phyloP scores from a whole-genome alignment of 2,113 vertebrate species.

The Trematomus loennbergii region DNA sequence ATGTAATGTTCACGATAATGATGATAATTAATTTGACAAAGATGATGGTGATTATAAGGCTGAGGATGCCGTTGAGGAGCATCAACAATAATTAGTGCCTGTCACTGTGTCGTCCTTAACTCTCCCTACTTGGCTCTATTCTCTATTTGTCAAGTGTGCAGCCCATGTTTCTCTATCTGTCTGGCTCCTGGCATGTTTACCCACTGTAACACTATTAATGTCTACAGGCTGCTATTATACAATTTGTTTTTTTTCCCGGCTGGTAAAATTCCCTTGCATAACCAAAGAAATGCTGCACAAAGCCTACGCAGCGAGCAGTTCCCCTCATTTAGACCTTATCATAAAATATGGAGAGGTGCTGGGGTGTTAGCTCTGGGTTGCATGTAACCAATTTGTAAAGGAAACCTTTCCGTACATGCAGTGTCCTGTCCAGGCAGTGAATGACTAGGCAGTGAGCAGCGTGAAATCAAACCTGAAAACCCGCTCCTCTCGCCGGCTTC shows the following conservation, averaged over 20 bases:
- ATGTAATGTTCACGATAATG: conserved; percentile 3
- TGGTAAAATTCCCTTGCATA: background rate
- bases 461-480: conserved; percentile 63
- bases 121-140: background rate
- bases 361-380: conserved; percentile 50
- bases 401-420: conserved; percentile 42
- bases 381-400: conserved; percentile 65
- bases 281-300: conserved; percentile 12
- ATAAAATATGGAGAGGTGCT: conserved; percentile 59
- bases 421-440: conserved; percentile 37
- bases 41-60: conserved; percentile 8
- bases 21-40: conserved; percentile 26
- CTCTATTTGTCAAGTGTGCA: conserved; percentile 5
- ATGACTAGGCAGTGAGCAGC: conserved; percentile 29
- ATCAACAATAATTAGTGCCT: conserved; percentile 33
- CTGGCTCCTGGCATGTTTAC: conserved; percentile 38
- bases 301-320: conserved; percentile 23
- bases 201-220: background rate
- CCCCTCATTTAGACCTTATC: conserved; percentile 49
- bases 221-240: conserved; percentile 4
- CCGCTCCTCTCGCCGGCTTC: background rate
- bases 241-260: background rate
- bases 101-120: conserved; percentile 14
- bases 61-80: conserved; percentile 12
- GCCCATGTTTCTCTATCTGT: conserved; percentile 2